Evolutionary conservation across 1,140 invertebrate genomes (phyloP).

Genomic region (Rhizoglyphus robini): DNA sequence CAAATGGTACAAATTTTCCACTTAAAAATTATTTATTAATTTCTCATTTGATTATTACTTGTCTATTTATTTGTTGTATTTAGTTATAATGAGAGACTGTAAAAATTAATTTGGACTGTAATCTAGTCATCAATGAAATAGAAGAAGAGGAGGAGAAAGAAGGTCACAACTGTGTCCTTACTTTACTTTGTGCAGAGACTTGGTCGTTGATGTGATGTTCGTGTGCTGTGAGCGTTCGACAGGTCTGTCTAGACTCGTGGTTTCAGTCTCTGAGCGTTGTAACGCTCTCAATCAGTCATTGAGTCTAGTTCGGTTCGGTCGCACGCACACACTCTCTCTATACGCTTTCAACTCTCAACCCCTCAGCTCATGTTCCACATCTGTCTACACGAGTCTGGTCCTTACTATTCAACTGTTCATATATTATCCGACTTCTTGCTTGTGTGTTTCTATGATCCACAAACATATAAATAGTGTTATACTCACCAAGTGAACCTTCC

Average conservation of each 20-base stretch:
- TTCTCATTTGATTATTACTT: too few species aligned
- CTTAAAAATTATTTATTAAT: too few species aligned
- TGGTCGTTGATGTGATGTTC: neutral
- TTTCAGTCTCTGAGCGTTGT: too few species aligned
- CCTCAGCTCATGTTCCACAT: neutral
- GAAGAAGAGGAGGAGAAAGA: neutral
- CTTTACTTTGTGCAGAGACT: neutral
- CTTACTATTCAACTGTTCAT: neutral
- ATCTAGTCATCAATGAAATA: too few species aligned
- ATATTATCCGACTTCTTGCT: too few species aligned
- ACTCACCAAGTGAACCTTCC: too few species aligned
- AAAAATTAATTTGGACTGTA: too few species aligned
- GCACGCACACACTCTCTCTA: neutral
- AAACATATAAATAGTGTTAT: too few species aligned
- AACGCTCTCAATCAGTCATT: neutral
- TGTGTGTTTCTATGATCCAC: too few species aligned
- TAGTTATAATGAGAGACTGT: too few species aligned
- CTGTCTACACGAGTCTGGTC: neutral
- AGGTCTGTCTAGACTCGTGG: neutral
- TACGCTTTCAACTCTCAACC: neutral
- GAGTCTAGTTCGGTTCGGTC: neutral
- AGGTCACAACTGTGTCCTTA: neutral
- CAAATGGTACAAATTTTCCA: too few species aligned
- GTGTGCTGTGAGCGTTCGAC: neutral
- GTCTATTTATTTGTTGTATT: too few species aligned